Base-by-base conservation (phyloP, 2,888 invertebrate species). In the Drosophila recens region DNA sequence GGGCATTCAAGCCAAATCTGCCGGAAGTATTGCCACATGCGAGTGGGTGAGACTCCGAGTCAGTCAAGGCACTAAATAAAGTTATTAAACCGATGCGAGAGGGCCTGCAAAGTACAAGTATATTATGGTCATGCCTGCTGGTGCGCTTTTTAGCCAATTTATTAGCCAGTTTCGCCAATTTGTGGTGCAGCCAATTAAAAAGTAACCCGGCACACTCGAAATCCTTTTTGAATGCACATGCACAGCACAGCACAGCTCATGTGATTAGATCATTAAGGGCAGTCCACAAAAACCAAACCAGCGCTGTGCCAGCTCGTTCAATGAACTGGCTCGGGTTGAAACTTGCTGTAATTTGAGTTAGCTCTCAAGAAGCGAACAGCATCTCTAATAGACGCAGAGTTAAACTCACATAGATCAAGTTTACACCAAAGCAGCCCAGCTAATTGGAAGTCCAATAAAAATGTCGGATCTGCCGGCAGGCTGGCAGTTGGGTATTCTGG, bases 381-480 rank as follows among this genome's bases (percentile, higher is more conserved):
- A 45, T 45, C 43, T 23, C 43, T 23, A 23, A 45, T 45, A 51
- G 49, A 57, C 46, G 48, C 40, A 17, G 13, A 46, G 27, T 46
- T 45, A 11, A 52, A 67, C 62, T 49, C 69, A 64, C 79, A 75
- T 80, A 89, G 82, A 85, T 87, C 89, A 89, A 87, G 80, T 89
- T 89, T 81, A 77, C 83, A 85, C 81, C 84, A 75, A 72, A 34
- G 49, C 49, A 51, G 13, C 54, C 58, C 81, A 85, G 78, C 90
- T 90, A 90, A 90, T 90, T 90, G 89, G 87, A 80, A 89, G 89
- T 85, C 90, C 80, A 89, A 90, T 90, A 87, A 90, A 90, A 90
- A 79, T 87, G 87, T 85, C 88, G 88, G 89, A 86, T 86, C 82
- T 80, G 67, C 81, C 66, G 87, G 87, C 82, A 72, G 75, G 13